Conservation (phyloP, 1,140 invertebrate genomes). For the Achatina immaculata region DNA sequence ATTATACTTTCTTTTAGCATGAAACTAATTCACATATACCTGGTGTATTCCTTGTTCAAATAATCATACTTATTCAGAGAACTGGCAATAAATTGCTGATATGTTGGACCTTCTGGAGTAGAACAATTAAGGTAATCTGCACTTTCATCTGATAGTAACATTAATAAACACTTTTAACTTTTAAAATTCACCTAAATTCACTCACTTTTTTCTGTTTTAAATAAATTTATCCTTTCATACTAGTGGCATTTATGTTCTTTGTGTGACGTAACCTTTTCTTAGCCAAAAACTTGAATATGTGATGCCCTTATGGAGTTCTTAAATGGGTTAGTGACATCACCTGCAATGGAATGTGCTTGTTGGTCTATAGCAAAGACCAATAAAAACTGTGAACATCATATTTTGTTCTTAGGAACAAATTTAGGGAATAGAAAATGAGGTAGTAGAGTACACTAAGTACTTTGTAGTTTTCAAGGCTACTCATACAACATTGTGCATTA, state of each 20-base stretch:
- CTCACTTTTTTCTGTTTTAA: neutral
- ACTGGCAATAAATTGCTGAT: constrained; percentile 62
- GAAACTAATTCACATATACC: too few relatives aligned
- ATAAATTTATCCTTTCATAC: neutral
- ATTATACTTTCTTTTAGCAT: too few relatives aligned
- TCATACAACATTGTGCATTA: too few relatives aligned
- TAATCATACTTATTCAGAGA: constrained; percentile 56
- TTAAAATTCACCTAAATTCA: neutral
- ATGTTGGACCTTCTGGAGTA: constrained; percentile 60
- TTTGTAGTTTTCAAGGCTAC: too few relatives aligned
- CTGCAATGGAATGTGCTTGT: too few relatives aligned
- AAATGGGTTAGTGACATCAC: too few relatives aligned
- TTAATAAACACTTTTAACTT: neutral
- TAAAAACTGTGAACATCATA: too few relatives aligned
- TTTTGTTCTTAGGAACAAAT: too few relatives aligned
- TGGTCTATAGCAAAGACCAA: too few relatives aligned
- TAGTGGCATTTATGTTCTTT: neutral
- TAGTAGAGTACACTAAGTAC: too few relatives aligned
- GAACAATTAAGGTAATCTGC: constrained; percentile 47
- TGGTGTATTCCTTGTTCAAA: constrained; percentile 64
- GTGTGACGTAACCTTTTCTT: neutral
- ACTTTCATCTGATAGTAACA: neutral
- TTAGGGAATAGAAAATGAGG: too few relatives aligned
- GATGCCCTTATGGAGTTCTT: too few relatives aligned
- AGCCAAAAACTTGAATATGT: neutral